Percentiles rank a stretch among this genome's conserved stretches.
Evolutionary conservation across 2,888 invertebrate genomes (phyloP).

Genomic region (Schizaphis graminum): DNA sequence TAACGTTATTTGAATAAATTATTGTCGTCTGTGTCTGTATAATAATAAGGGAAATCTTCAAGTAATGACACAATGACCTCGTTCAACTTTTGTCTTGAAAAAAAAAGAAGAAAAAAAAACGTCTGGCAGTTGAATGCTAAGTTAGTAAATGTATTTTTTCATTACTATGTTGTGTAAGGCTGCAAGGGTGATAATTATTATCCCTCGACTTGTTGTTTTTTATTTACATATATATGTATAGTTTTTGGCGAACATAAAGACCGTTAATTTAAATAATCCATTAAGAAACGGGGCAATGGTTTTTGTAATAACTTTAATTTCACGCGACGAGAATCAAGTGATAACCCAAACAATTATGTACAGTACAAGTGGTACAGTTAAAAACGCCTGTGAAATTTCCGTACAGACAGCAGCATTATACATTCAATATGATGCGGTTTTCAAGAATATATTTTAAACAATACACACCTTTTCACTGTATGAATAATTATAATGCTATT

Average conservation of each 20-base stretch:
- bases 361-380: neutral
- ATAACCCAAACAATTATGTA: neutral
- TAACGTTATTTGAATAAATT: slow-evolving; percentile 14
- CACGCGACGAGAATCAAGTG: neutral
- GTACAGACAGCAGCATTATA: neutral
- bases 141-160: slow-evolving; percentile 27
- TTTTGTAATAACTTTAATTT: slow-evolving; percentile 18
- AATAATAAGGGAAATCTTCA: neutral
- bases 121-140: slow-evolving; percentile 26
- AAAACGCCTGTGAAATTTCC: neutral
- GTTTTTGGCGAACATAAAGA: neutral
- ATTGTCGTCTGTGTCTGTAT: neutral
- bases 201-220: slow-evolving; percentile 14
- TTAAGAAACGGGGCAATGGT: neutral
- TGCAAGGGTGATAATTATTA: slow-evolving; percentile 33
- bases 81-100: neutral
- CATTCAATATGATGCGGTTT: neutral
- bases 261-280: slow-evolving; percentile 43
- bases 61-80: neutral
- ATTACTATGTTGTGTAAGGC: slow-evolving; percentile 10
- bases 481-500: neutral
- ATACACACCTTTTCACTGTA: neutral
- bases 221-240: neutral
- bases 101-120: neutral
- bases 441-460: neutral